Evolutionary conservation across 2,888 invertebrate genomes (phyloP).

Genomic region (Heteropelma amictum): DNA sequence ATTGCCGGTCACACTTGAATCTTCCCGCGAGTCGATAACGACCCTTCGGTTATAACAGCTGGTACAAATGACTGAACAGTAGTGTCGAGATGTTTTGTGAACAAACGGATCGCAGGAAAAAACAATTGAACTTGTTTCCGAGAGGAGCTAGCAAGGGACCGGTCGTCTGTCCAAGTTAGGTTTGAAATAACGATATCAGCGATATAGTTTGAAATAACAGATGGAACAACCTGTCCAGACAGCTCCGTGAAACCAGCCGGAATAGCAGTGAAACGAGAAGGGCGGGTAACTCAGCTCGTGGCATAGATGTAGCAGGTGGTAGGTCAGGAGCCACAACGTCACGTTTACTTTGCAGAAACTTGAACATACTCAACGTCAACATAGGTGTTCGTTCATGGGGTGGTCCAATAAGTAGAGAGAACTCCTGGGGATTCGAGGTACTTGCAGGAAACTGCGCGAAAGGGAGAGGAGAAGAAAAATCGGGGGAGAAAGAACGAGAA

Average conservation of each 20-base stretch:
- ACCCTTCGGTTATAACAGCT: too few species aligned
- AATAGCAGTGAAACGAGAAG: constrained; percentile 40
- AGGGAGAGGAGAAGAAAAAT: not conserved
- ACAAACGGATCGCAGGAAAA: too few species aligned
- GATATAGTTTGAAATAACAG: constrained; percentile 59
- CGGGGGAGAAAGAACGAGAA: not conserved
- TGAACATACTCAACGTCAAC: constrained; percentile 34
- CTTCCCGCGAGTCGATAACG: too few species aligned
- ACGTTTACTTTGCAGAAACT: constrained; percentile 74
- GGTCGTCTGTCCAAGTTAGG: not conserved
- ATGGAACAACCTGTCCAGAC: constrained; percentile 71
- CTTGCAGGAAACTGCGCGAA: not conserved
- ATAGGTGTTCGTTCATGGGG: constrained; percentile 4
- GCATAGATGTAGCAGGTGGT: constrained; percentile 54
- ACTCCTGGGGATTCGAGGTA: constrained; percentile 20
- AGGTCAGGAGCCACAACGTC: constrained; percentile 59
- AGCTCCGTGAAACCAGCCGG: constrained; percentile 56
- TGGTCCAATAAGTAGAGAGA: constrained; percentile 21
- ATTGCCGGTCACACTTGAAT: too few species aligned
- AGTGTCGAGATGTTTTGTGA: too few species aligned
- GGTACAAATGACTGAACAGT: too few species aligned
- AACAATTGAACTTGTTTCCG: not conserved
- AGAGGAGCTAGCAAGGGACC: not conserved
- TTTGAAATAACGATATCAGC: too few species aligned
- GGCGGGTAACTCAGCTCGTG: constrained; percentile 3